Base-by-base conservation (phyloP, 2,888 invertebrate species). In the Cantharis lateralis region DNA sequence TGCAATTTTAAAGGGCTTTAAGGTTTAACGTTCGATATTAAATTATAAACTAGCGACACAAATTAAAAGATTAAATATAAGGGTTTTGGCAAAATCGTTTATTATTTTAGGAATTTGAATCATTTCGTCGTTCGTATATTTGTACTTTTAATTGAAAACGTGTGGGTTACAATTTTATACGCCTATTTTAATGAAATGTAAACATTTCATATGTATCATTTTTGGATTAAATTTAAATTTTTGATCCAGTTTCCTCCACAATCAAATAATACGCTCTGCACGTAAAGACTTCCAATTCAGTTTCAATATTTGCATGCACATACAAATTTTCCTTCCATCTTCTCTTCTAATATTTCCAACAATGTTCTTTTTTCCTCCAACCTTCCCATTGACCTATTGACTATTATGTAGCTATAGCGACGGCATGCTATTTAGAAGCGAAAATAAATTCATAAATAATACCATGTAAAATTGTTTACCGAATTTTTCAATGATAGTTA, bases 151-250 rank as follows among this genome's bases (percentile, higher is more conserved):
- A 87, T 88, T 87, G 88, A 83, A 88, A 87, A 87, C 88, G 87
- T 88, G 88, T 86, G 86, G 84, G 85, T 84, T 82, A 82, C 82
- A 85, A 84, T 85, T 86, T 87, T 86, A 85, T 82, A 82, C 85
- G 86, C 85, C 84, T 85, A 86, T 87, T 87, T 87, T 86, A 87
- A 88, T 88, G 87, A 85, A 88, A 88, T 82, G 86, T 86, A 87
- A 87, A 87, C 87, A 87, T 78, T 82, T 83, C 83, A 82, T 83
- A 84, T 81, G 82, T 82, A 80, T 82, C 82, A 79, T 81, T 80
- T 80, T 70, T 68, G 82, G 82, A 83, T 84, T 83, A 84, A 81
- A 81, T 81, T 83, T 81, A 80, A 75, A 84, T 82, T 84, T 84
- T 84, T 84, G 81, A 84, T 84, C 81, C 83, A 82, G 79, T 82